Evolutionary conservation across 2,113 vertebrate species (phyloP).

Genomic region (Empidonax traillii): DNA sequence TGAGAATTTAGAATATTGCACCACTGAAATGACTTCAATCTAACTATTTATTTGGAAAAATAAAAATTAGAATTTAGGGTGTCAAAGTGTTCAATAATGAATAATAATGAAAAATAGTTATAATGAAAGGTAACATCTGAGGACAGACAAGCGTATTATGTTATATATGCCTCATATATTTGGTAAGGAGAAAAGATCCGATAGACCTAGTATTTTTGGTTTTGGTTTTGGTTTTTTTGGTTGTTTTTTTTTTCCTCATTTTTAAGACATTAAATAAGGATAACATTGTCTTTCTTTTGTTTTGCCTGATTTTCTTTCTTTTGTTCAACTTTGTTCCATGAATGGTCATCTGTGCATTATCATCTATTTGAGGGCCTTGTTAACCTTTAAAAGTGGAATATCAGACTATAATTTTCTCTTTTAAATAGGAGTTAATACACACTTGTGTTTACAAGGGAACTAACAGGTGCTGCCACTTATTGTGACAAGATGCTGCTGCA

Average conservation of each 20-base stretch:
- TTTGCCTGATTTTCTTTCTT: background rate
- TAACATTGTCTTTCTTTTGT: background rate
- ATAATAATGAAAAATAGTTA: background rate
- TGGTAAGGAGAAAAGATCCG: background rate
- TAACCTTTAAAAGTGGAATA: background rate
- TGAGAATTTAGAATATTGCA: background rate
- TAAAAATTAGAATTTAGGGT: background rate
- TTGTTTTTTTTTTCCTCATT: background rate
- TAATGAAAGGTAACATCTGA: background rate
- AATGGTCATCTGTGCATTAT: background rate
- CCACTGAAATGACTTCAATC: background rate
- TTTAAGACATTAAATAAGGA: background rate
- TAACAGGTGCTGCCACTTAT: accelerated
- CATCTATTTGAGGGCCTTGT: background rate
- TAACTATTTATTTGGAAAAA: background rate
- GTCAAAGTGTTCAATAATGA: background rate
- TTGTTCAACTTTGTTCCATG: background rate
- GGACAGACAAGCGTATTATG: background rate
- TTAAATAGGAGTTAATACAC: too few species aligned
- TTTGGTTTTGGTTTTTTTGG: background rate
- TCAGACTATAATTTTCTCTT: background rate
- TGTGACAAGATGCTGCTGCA: background rate
- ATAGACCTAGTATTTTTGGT: background rate
- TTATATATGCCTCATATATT: background rate
- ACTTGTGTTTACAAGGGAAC: background rate